Evolutionary conservation across 2,113 vertebrate species (phyloP), one percentile per base, ranked within the genome.

Genomic region (Hassar affinis): DNA sequence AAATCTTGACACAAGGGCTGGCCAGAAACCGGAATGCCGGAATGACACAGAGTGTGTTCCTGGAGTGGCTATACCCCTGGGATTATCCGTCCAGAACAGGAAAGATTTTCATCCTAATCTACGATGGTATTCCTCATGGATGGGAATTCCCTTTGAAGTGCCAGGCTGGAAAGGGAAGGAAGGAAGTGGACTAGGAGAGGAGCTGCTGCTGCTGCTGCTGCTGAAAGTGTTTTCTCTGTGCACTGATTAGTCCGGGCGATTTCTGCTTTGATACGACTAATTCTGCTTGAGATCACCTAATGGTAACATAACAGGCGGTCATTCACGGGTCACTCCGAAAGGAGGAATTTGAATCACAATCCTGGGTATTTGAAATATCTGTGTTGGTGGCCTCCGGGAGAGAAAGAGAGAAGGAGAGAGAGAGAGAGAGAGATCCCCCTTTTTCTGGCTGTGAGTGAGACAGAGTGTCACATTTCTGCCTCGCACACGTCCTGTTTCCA

Each of bases 91-190:
- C 79, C 90, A 85, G 88, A 92, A 90, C 92, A 94, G 92, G 92
- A 93, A 94, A 94, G 90, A 92, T 91, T 93, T 85, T 92, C 84
- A 86, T 84, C 89, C 88, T 94, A 93, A 94, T 93, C 93, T 93
- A 92, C 88, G 90, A 79, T 56, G 92, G 92, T 93, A 94, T 93
- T 92, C 92, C 89, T 72, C 79, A 78, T 72, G 59, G 80, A 72
- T 84, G 86, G 90, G 89, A 91, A 91, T 74, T 81, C 49, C 82
- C 78, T 81, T 81, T 81, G 54, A 78, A 91, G 90, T 90, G 88
- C 89, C 81, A 88, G 89, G 89, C 91, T 89, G 89, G 86, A 90
- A 84, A 57, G 59, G 86, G 72, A 75, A 78, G 81, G 42, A 76
- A 82, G 80, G 52, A 42, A 42, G 38, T 42, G 38, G 57, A 38